Evolutionary conservation across 2,113 vertebrate genomes (phyloP).

Genomic region (Malurus melanocephalus): DNA sequence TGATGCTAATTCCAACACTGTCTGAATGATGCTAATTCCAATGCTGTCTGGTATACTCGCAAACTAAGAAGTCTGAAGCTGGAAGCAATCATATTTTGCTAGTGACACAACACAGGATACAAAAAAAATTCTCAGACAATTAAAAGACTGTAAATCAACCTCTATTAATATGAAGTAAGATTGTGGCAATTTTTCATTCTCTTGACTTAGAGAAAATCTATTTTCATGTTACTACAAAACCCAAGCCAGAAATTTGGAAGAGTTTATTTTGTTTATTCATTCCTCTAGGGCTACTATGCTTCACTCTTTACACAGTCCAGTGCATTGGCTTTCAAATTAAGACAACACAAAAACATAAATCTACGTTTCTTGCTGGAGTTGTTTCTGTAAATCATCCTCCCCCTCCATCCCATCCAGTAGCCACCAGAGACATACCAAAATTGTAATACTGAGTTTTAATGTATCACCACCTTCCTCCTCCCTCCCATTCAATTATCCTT

Average conservation of each 20-base stretch:
- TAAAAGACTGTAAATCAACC: background rate
- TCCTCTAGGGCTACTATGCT: background rate
- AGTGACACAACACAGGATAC: background rate
- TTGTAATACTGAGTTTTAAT: background rate
- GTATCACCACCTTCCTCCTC: background rate
- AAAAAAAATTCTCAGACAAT: background rate
- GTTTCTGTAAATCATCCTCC: background rate
- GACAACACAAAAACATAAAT: conserved; percentile 13
- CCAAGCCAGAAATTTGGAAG: background rate
- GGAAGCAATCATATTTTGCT: background rate
- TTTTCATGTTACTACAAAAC: conserved; percentile 16
- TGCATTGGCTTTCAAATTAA: background rate
- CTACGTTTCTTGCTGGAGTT: background rate
- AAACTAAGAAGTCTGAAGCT: background rate
- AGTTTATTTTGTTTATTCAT: conserved; percentile 3
- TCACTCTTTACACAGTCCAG: background rate
- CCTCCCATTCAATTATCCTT: background rate
- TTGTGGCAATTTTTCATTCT: background rate
- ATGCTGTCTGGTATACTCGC: background rate
- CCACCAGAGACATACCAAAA: background rate
- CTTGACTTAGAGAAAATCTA: background rate
- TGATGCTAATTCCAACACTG: background rate
- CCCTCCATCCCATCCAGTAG: background rate
- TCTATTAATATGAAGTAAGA: background rate
- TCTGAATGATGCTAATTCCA: background rate